Evolutionary conservation across 2,888 invertebrate genomes (phyloP), one percentile per base, ranked within the genome.

Genomic region (Troides oblongomaculatus): DNA sequence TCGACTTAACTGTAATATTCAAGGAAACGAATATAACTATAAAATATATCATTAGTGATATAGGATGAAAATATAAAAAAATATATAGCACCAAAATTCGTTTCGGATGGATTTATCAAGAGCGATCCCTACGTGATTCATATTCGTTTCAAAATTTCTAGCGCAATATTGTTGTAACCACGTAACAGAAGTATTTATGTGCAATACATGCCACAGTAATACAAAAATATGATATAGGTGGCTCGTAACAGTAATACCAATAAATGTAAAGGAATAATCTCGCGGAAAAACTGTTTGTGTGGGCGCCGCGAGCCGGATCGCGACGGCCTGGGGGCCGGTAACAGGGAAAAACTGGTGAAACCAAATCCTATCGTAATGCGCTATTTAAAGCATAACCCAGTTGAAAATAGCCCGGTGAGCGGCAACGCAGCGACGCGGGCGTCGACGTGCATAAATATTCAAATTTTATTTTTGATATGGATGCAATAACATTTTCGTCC

Each of bases 341-440:
- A 88, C 86, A 86, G 90, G 89, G 90, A 90, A 92, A 92, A 92
- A 88, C 88, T 89, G 81, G 88, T 92, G 92, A 92, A 92, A 92
- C 91, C 87, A 90, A 92, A 92, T 92, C 87, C 92, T 91, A 92
- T 90, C 92, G 92, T 90, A 89, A 92, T 91, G 86, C 82, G 89
- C 92, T 92, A 92, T 92, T 92, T 92, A 88, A 90, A 92, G 91
- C 90, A 89, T 90, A 92, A 90, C 92, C 88, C 86, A 86, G 90
- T 87, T 88, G 88, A 87, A 92, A 92, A 92, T 92, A 92, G 85
- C 89, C 80, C 84, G 81, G 85, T 84, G 88, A 88, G 91, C 89
- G 90, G 89, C 88, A 90, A 88, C 90, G 87, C 86, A 87, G 81
- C 90, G 89, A 84, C 90, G 88, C 88, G 89, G 86, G 88, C 87